Base-by-base conservation (phyloP, 2,888 invertebrate species). In the Drosophila tripunctata region DNA sequence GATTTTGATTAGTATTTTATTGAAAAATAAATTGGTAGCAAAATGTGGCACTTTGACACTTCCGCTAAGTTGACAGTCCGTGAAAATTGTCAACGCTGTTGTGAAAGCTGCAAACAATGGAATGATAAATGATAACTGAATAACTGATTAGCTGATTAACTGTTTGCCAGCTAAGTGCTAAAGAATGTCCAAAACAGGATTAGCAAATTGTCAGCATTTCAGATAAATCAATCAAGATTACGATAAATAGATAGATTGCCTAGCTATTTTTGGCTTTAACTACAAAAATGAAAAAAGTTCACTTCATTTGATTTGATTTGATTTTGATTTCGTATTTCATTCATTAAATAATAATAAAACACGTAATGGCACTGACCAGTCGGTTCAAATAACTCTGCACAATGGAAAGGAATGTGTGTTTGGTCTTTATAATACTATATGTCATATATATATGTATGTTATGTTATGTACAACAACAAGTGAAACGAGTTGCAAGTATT, bases 31-130 rank as follows among this genome's bases (percentile, higher is more conserved):
- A 24, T 22, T 22, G 6, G 52, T 55, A 56, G 60, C 62, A 5
- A 52, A 47, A 62, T 41, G 31, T 45, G 30, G 63, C 45, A 50
- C 57, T 56, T 80, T 84, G 85, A 74, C 76, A 87, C 89, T 89
- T 88, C 88, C 88, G 88, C 87, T 80, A 89, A 87, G 79, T 82
- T 83, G 87, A 87, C 88, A 89, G 74, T n/a, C 71, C 78, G 83
- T 89, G 76, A 82, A 83, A 81, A 80, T 77, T 88, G 87, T 80
- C 73, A 70, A 72, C 64, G 75, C 56, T 80, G 81, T 68, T 81
- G 84, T 83, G 72, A 72, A 76, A 74, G 75, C 64, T 52, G 58
- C 71, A 67, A n/a, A 86, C 88, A 88, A 83, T 77, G 38, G 71
- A 72, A 74, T 82, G 86, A 84, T 84, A 75, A 85, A 84, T 81